Evolutionary conservation across 2,888 invertebrate genomes (phyloP), one percentile per base, ranked within the genome.

Genomic region (Camptogramma bilineatum): DNA sequence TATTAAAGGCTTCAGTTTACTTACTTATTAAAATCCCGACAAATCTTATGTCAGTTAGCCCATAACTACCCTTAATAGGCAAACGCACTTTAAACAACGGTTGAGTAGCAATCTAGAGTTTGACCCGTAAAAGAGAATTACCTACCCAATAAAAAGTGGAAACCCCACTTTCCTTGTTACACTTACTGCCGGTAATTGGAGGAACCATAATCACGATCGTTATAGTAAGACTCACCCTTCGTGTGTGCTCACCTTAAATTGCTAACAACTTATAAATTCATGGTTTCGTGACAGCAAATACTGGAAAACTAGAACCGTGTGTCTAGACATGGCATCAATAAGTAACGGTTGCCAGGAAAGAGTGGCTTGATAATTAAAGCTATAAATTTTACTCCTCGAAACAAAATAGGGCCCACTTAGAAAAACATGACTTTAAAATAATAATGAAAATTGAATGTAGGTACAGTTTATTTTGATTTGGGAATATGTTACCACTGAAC

Each of bases 251-350:
- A 58, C 74, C 69, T 79, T 73, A 80, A 82, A 83, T 81, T 85
- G 82, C 74, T 76, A 71, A 71, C 75, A 60, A 77, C 75, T 79
- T 76, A 85, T 81, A 83, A 77, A 85, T 86, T 79, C 74, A 86
- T 78, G 76, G 69, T 75, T 86, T 88, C 90, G 87, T 90, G 89
- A 87, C 87, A 87, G 82, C 78, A 85, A 85, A 86, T 81, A 82
- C 83, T 80, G 80, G 80, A 81, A 28, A 28, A 81, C 75, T 80
- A 73, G 79, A 75, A 76, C 72, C 71, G 74, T 77, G 72, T 67
- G 90, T 90, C 90, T 89, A 90, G 90, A 90, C 89, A 79, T 72
- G 71, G 68, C 78, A 87, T 90, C 84, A 88, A 91, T 91, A 89
- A 84, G 77, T 89, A 86, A 91, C 82, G 74, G 83, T 85, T 83